Percentiles rank a stretch among this genome's conserved stretches.
Conservation (phyloP, 92 coral and sea anemone genomes). For the Umimayanthus chanpuru region DNA sequence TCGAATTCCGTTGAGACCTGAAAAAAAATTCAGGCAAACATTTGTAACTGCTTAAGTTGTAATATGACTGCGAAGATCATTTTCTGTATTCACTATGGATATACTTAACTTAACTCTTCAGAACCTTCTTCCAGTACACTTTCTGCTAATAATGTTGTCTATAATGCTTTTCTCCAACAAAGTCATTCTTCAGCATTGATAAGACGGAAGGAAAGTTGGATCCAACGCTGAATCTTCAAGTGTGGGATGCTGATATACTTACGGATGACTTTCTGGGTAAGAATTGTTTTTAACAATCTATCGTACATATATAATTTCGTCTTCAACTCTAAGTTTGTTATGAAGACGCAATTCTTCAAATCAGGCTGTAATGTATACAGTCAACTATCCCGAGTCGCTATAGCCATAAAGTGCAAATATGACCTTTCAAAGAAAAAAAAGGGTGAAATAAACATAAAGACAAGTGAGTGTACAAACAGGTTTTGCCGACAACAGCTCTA, state of each 20-base stretch:
- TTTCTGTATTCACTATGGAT: too few relatives aligned
- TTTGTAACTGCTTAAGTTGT: too few relatives aligned
- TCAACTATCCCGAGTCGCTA: too few relatives aligned
- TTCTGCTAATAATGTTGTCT: not conserved
- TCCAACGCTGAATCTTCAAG: slow-evolving; percentile 77
- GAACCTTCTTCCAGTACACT: not conserved
- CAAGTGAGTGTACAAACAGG: too few relatives aligned
- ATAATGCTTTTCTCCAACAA: slow-evolving; percentile 30
- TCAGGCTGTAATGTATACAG: not conserved
- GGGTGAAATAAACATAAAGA: too few relatives aligned
- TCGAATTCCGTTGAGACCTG: too few relatives aligned
- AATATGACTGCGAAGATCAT: too few relatives aligned
- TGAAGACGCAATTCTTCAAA: not conserved
- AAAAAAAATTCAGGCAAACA: too few relatives aligned
- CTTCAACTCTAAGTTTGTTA: not conserved
- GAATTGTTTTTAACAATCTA: not conserved
- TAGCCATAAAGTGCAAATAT: too few relatives aligned
- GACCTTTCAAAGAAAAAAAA: too few relatives aligned
- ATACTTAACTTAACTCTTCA: not conserved
- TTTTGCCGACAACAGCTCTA: too few relatives aligned
- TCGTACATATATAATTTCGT: not conserved
- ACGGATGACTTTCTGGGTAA: slow-evolving; percentile 93
- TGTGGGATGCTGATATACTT: slow-evolving; percentile 93
- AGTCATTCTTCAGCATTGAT: slow-evolving; percentile 89
- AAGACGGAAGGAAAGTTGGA: slow-evolving; percentile 73